These are phyloP conservation scores for Sus cebifrons DNA, from an alignment of 2,797 vertebrate species.

Conservation along the genomic window DNA sequence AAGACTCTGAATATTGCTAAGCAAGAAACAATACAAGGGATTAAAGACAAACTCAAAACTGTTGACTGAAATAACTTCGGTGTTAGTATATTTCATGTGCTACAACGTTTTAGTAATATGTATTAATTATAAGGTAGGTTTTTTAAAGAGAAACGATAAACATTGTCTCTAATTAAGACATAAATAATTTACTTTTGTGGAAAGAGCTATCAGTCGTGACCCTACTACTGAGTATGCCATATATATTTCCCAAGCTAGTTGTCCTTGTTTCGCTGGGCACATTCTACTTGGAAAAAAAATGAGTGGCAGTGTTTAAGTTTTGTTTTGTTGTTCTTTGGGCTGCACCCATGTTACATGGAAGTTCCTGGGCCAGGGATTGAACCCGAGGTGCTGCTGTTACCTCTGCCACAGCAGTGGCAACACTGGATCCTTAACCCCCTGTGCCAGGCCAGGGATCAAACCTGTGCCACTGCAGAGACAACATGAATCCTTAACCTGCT, in stretches of 20 bases:
- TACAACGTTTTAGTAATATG: neutral
- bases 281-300: neutral
- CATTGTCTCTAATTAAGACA: slow-evolving; percentile 35
- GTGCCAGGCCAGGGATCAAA: too few relatives aligned
- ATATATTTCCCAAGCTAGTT: neutral
- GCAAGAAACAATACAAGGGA: slow-evolving; percentile 54
- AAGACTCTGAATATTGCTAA: slow-evolving; percentile 52
- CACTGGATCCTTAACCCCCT: too few relatives aligned
- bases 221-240: neutral
- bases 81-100: slow-evolving; percentile 60
- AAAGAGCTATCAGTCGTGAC: neutral
- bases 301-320: neutral
- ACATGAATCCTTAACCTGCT: too few relatives aligned
- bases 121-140: neutral
- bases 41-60: slow-evolving; percentile 47
- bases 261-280: slow-evolving; percentile 1
- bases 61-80: slow-evolving; percentile 55
- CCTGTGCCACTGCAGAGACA: too few relatives aligned
- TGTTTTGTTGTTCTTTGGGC: too few relatives aligned
- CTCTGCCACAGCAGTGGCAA: too few relatives aligned
- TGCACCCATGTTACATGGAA: too few relatives aligned
- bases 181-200: slow-evolving; percentile 6
- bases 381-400: too few relatives aligned
- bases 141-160: neutral
- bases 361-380: too few relatives aligned